phyloP scores from a whole-genome alignment of 1,140 invertebrate genomes.

The Zeugodacus cucurbitae region DNA sequence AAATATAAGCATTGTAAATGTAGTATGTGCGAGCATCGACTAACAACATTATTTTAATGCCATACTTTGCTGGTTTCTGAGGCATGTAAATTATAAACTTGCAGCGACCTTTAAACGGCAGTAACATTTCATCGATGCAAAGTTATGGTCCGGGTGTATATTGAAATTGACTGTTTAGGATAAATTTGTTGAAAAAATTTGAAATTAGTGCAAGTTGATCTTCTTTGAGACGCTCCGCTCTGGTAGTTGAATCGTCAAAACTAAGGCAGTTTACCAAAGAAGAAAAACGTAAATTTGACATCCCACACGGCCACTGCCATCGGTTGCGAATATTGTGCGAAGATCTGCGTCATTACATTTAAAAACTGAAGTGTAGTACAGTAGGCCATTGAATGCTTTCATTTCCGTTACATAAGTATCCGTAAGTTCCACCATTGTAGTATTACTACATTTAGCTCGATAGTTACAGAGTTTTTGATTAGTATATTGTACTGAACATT shows the following conservation, averaged over 20 bases:
- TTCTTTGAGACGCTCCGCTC: too few species aligned
- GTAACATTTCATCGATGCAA: conserved; percentile 40
- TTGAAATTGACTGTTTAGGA: neutral
- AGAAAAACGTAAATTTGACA: conserved; percentile 50
- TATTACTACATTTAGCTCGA: neutral
- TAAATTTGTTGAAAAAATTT: conserved; percentile 27
- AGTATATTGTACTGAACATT: neutral
- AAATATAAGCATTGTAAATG: conserved; percentile 51
- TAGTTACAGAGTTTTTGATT: neutral
- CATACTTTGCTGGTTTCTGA: conserved; percentile 11
- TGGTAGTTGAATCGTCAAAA: neutral
- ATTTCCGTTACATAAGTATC: neutral
- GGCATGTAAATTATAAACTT: conserved; percentile 53
- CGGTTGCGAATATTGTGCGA: conserved; percentile 50
- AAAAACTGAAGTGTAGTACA: conserved; percentile 42
- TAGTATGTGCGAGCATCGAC: conserved; percentile 56
- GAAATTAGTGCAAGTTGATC: conserved; percentile 19
- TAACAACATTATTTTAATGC: conserved; percentile 44
- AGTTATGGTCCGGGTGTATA: neutral
- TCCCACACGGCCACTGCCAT: conserved; percentile 53
- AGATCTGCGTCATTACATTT: conserved; percentile 51
- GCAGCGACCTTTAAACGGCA: conserved; percentile 37
- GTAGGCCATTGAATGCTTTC: conserved; percentile 20
- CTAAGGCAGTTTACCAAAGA: conserved; percentile 30
- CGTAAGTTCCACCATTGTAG: neutral